Evolutionary conservation across 2,113 vertebrate genomes (phyloP).

Genomic region (Paradisaea rubra): DNA sequence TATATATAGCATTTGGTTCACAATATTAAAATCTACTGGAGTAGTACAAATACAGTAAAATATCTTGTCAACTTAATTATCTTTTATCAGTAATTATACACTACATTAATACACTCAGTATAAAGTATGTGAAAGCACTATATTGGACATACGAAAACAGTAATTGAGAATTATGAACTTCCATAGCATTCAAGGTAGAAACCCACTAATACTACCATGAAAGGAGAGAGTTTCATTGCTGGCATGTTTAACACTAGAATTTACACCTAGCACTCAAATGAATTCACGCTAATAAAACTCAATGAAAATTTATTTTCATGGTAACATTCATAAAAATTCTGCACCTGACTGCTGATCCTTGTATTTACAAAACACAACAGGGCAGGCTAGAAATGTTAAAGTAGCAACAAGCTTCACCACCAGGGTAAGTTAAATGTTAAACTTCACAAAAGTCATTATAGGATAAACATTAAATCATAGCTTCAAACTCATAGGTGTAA

Average conservation of each 20-base stretch:
- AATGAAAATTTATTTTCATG: neutral
- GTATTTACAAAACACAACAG: neutral
- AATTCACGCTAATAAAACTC: neutral
- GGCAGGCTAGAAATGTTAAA: neutral
- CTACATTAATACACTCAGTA: neutral
- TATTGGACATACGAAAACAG: neutral
- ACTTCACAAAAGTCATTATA: neutral
- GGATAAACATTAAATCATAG: neutral
- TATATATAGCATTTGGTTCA: neutral
- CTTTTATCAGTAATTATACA: neutral
- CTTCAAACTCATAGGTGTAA: neutral
- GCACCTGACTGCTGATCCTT: neutral
- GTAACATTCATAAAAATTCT: neutral
- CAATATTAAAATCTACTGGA: neutral
- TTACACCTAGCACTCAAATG: neutral
- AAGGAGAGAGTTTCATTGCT: neutral
- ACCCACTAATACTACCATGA: neutral
- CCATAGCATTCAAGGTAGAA: neutral
- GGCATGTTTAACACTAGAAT: neutral
- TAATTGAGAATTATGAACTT: neutral
- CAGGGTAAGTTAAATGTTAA: neutral
- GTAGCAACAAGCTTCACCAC: neutral
- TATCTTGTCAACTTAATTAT: neutral
- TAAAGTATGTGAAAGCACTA: neutral
- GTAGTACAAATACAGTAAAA: neutral